Conservation (phyloP, 1,140 invertebrate species). For the Euura lappo region DNA sequence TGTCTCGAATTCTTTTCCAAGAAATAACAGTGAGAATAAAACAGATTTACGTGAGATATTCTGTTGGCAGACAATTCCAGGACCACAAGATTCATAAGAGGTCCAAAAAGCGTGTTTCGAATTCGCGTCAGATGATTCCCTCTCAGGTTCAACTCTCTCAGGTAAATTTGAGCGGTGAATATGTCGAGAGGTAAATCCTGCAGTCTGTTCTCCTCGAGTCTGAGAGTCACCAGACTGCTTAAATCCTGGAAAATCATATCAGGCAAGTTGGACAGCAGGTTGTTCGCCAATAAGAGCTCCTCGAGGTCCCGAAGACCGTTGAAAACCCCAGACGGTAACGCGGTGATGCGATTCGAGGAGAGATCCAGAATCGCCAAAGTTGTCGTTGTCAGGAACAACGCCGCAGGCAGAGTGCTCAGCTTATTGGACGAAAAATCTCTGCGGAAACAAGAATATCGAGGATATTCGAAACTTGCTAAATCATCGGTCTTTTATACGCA, state of each 20-base stretch:
- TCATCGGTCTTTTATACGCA: conserved; percentile 35
- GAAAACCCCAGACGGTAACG: conserved; percentile 52
- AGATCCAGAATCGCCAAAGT: conserved; percentile 57
- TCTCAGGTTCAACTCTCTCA: conserved; percentile 68
- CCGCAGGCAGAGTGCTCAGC: conserved; percentile 64
- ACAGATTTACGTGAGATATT: conserved; percentile 55
- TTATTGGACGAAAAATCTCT: conserved; percentile 78
- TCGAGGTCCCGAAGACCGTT: conserved; percentile 51
- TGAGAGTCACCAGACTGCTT: conserved; percentile 68
- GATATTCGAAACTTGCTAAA: neutral
- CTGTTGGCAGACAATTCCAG: conserved; percentile 60
- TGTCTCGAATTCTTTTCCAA: too few species aligned
- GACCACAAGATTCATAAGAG: conserved; percentile 54
- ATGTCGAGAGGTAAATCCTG: conserved; percentile 62
- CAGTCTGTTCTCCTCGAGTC: conserved; percentile 75
- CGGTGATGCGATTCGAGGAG: conserved; percentile 56
- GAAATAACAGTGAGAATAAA: neutral
- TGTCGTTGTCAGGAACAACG: conserved; percentile 51
- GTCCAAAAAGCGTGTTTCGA: conserved; percentile 63
- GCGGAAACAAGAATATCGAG: conserved; percentile 23
- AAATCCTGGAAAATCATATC: conserved; percentile 69
- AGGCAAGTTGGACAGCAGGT: conserved; percentile 53
- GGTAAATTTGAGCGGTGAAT: conserved; percentile 58
- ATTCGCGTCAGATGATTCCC: conserved; percentile 65
- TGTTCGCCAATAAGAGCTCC: conserved; percentile 61